phyloP scores from a whole-genome alignment of 2,113 vertebrate genomes.

The Chlorocebus sabaeus region DNA sequence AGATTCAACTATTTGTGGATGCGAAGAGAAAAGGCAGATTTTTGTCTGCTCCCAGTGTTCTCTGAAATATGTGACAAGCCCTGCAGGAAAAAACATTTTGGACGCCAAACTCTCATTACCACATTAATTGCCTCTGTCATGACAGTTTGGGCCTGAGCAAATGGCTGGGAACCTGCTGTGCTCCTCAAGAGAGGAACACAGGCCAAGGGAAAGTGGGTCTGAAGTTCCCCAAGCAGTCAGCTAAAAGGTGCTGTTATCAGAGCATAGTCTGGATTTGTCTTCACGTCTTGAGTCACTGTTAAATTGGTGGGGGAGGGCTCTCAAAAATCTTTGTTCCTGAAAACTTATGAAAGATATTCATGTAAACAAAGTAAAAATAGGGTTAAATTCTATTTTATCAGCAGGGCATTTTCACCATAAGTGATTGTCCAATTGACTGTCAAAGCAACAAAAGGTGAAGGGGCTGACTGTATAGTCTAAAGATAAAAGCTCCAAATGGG shows the following conservation, averaged over 20 bases:
- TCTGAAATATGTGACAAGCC: constrained; percentile 83
- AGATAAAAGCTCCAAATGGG: constrained; percentile 69
- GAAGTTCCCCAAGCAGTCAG: constrained; percentile 71
- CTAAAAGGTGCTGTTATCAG: constrained; percentile 72
- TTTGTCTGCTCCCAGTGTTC: constrained; percentile 79
- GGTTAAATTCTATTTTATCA: constrained; percentile 71
- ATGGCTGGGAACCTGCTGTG: constrained; percentile 81
- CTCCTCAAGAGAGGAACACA: constrained; percentile 82
- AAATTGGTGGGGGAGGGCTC: neutral
- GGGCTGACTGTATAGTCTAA: neutral
- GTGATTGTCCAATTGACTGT: constrained; percentile 66
- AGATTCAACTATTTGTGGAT: constrained; percentile 24
- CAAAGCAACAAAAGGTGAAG: constrained; percentile 63
- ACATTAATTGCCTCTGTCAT: constrained; percentile 87
- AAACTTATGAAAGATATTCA: constrained; percentile 31
- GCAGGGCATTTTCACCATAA: constrained; percentile 32
- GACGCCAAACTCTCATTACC: constrained; percentile 86
- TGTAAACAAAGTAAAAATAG: constrained; percentile 4
- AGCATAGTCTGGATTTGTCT: constrained; percentile 66
- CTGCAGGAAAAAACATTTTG: constrained; percentile 85
- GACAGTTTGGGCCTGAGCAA: constrained; percentile 86
- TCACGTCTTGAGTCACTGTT: neutral
- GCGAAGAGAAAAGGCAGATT: constrained; percentile 74
- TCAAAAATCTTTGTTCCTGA: neutral
- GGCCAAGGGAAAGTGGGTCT: constrained; percentile 80